Conservation (phyloP, 1,140 invertebrate species). For the Musca vetustissima region DNA sequence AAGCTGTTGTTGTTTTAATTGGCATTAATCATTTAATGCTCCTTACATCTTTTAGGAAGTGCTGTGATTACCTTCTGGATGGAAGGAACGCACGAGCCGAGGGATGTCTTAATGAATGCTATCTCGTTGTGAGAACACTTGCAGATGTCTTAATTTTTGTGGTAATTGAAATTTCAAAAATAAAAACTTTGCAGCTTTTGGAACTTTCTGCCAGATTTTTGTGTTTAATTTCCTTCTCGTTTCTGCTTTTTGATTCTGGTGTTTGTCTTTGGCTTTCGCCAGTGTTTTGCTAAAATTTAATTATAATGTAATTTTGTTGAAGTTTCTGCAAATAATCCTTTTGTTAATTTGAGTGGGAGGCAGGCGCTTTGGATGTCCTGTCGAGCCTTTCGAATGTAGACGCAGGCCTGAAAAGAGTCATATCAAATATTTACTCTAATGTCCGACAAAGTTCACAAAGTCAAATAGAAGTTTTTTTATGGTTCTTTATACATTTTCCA, state of each 20-base stretch:
- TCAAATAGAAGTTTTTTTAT: slow-evolving; percentile 8
- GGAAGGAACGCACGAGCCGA: too few species aligned
- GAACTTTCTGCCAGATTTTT: background rate
- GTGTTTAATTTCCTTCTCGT: background rate
- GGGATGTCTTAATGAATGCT: too few species aligned
- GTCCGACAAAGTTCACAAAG: slow-evolving; percentile 19
- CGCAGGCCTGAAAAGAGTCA: background rate
- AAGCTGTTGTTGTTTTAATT: too few species aligned
- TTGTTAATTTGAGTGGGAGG: slow-evolving; percentile 6
- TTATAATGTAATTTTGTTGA: slow-evolving; percentile 21
- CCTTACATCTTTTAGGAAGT: too few species aligned
- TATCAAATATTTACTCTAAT: slow-evolving; percentile 21
- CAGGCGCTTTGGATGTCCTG: background rate
- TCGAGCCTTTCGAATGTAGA: background rate
- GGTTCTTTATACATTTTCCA: background rate
- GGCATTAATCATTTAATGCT: too few species aligned
- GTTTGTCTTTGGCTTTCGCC: background rate
- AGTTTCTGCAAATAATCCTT: slow-evolving; percentile 22
- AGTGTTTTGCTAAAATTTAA: slow-evolving; percentile 21
- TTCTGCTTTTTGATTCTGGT: background rate
- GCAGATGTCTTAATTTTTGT: slow-evolving; percentile 3
- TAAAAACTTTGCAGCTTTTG: background rate
- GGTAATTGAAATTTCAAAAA: slow-evolving; percentile 18
- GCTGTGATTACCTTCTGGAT: too few species aligned
- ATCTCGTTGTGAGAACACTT: background rate